Evolutionary conservation across 2,888 invertebrate genomes (phyloP), one percentile per base, ranked within the genome.

Genomic region (Dicycla oo): DNA sequence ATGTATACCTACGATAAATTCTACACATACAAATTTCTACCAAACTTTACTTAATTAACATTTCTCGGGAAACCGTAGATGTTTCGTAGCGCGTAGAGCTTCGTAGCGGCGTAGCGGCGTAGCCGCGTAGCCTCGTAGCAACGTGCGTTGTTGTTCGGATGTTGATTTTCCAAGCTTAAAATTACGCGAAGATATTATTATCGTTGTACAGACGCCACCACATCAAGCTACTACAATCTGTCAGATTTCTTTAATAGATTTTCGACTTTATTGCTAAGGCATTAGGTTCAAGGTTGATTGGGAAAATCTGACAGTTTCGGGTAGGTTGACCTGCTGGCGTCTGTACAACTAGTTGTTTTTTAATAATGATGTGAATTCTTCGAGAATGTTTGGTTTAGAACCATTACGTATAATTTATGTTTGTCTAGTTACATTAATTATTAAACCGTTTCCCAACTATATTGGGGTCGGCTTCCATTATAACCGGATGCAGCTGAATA

Each of bases 21-120:
- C 58, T 69, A 69, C 61, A 60, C 47, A 61, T 45, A 80, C 63
- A 69, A 73, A 81, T 66, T 80, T 72, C 69, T 40, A 56, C 63
- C 72, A 65, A 82, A 82, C 73, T 82, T 82, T 75, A 61, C 68
- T 72, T 74, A 75, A 82, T 82, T 82, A 82, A 81, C 74, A 84
- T 82, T 81, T 78, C 75, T 69, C 45, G 63, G 51, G 47, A 78
- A 72, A 81, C 58, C 63, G 79, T 70, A 58, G 56, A 23, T 62
- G 63, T 68, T 83, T 72, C 76, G 80, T 80, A 78, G 78, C 61
- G 81, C 73, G 68, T 68, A 51, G 68, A 69, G 69, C 18, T 67
- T 60, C 73, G 73, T 73, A 74, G 74, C 74, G 23, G 68, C 30
- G 64, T 45, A 53, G 69, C 69, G 26, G 57, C 49, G 68, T 73